These are phyloP conservation scores for Andrena flavipes DNA, from an alignment of 2,888 invertebrate genomes.

Conservation along the genomic window DNA sequence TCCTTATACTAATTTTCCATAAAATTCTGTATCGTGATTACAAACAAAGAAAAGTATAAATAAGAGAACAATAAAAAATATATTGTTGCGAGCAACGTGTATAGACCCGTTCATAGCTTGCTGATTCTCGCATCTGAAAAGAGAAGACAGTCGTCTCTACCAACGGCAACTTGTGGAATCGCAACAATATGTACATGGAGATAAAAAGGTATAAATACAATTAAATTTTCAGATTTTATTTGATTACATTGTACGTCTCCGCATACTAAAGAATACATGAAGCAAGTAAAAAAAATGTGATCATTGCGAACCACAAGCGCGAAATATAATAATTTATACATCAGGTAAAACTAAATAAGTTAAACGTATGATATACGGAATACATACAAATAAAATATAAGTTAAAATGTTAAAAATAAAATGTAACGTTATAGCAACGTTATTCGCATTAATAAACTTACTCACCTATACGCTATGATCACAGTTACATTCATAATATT, in stretches of 20 bases:
- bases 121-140: no score
- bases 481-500: constrained; percentile 84
- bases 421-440: constrained; percentile 59
- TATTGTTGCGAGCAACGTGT: no score
- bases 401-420: constrained; percentile 66
- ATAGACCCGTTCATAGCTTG: no score
- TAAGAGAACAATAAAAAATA: no score
- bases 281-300: constrained; percentile 82
- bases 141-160: no score
- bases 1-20: no score
- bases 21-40: no score
- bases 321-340: constrained; percentile 63
- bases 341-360: constrained; percentile 57
- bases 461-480: constrained; percentile 83
- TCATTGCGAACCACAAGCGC: constrained; percentile 71
- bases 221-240: constrained; percentile 75
- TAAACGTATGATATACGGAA: constrained; percentile 55
- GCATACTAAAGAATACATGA: constrained; percentile 79
- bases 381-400: constrained; percentile 66
- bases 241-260: constrained; percentile 70
- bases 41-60: no score
- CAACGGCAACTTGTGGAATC: no score
- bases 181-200: constrained; percentile 22
- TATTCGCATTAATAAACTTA: constrained; percentile 78
- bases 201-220: constrained; percentile 54